A percentile compares a stretch with the other conserved stretches of the same genome.
Conservation (phyloP, 2,888 invertebrate species). For the Bombylius discolor region DNA sequence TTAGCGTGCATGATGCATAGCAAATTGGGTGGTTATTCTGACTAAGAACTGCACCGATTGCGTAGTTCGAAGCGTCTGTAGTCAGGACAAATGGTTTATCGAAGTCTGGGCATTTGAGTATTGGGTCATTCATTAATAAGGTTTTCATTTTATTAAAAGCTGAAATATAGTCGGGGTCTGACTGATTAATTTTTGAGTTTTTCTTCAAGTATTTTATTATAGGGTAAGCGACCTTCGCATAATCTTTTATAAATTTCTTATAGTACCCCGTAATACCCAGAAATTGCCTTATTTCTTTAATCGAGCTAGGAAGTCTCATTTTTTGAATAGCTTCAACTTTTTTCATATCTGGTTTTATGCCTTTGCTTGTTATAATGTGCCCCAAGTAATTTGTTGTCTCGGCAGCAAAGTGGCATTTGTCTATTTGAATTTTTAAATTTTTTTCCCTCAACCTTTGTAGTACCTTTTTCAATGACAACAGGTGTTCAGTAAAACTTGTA, state of each 20-base stretch:
- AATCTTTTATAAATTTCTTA: constrained; percentile 5
- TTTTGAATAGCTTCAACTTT: not conserved
- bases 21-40: constrained; percentile 1
- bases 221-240: constrained; percentile 4
- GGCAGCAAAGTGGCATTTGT: constrained; percentile 5
- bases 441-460: constrained; percentile 1
- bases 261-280: constrained; percentile 6
- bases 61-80: constrained; percentile 4
- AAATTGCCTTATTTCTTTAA: constrained; percentile 1
- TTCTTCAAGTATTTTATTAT: constrained; percentile 6
- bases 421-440: constrained; percentile 5
- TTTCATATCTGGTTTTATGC: not conserved
- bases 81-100: constrained; percentile 4
- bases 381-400: not conserved
- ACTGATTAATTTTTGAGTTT: too few relatives aligned
- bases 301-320: not conserved
- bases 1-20: constrained; percentile 1
- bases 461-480: not conserved
- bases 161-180: too few relatives aligned
- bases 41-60: constrained; percentile 3
- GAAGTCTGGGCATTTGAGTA: constrained; percentile 1
- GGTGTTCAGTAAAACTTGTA: constrained; percentile 8
- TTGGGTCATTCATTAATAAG: not conserved
- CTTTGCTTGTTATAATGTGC: not conserved
- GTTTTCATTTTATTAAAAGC: too few relatives aligned